A percentile compares a stretch with the other conserved stretches of the same genome.
These are phyloP conservation scores for Montifringilla adamsi DNA, from an alignment of 2,113 vertebrate species.

Conservation along the genomic window DNA sequence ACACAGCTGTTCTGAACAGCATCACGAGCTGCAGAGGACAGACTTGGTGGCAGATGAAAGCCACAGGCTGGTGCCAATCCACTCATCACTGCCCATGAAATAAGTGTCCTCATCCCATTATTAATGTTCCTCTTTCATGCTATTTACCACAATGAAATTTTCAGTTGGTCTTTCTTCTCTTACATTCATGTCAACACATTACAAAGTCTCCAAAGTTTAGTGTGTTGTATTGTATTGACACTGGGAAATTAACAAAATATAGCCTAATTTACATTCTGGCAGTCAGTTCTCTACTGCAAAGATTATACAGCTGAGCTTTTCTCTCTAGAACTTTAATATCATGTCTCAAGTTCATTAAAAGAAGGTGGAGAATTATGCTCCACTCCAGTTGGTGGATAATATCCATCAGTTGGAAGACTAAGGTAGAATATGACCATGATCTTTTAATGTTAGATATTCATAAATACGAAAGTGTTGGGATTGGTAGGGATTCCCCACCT, in stretches of 20 bases:
- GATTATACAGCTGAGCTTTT: background rate
- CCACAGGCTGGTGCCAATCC: background rate
- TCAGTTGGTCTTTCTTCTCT: background rate
- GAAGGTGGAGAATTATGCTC: background rate
- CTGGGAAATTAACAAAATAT: background rate
- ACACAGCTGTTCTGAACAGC: background rate
- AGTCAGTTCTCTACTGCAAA: background rate
- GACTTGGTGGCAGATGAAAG: background rate
- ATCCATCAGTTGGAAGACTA: background rate
- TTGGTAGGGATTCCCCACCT: background rate
- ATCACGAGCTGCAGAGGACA: background rate
- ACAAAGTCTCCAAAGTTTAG: background rate
- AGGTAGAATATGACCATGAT: background rate
- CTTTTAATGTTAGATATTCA: background rate
- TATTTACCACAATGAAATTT: background rate
- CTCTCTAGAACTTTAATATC: background rate
- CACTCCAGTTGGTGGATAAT: background rate
- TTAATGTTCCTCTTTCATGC: background rate
- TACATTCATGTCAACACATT: background rate
- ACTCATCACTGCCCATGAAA: background rate
- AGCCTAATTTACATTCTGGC: background rate
- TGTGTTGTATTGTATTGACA: background rate
- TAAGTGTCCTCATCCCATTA: background rate
- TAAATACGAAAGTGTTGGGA: background rate
- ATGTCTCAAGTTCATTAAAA: background rate